phyloP scores from a whole-genome alignment of 2,888 invertebrate species.

The Julus scanicus region DNA sequence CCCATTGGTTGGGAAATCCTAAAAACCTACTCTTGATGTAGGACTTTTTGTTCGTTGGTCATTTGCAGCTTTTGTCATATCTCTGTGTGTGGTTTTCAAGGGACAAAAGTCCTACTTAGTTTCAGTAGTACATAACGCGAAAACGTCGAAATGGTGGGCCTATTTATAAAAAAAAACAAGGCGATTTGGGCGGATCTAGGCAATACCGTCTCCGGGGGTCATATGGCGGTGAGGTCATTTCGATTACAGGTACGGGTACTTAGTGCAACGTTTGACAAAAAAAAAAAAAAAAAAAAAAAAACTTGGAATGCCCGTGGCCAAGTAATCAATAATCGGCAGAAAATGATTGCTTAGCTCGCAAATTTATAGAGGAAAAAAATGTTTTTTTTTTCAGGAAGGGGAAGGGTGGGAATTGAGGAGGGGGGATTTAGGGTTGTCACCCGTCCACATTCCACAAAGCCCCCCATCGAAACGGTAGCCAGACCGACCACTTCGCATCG shows the following conservation, averaged over 20 bases:
- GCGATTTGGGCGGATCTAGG: neutral
- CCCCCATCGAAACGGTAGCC: constrained; percentile 17
- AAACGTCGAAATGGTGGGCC: neutral
- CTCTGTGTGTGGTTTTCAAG: constrained; percentile 26
- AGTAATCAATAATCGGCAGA: constrained; percentile 28
- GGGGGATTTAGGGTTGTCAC: constrained; percentile 4
- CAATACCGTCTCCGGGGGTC: constrained; percentile 17
- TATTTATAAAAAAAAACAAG: neutral
- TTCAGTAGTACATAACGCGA: constrained; percentile 2
- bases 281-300: neutral
- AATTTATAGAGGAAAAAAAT: constrained; percentile 24
- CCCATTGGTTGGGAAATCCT: constrained; percentile 26
- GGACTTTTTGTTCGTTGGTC: constrained; percentile 27
- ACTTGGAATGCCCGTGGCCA: neutral
- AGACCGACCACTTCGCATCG: constrained; percentile 10
- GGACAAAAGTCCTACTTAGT: constrained; percentile 28
- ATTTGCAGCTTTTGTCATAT: constrained; percentile 28
- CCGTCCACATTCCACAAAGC: constrained; percentile 25
- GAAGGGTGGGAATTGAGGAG: neutral
- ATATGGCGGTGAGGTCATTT: constrained; percentile 10
- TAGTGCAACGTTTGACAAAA: neutral
- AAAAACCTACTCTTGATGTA: constrained; percentile 22
- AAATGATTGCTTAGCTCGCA: constrained; percentile 19
- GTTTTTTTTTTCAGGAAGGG: neutral
- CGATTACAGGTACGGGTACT: neutral